Conservation (phyloP, 2,113 vertebrate genomes). For the Diphyllodes magnificus region DNA sequence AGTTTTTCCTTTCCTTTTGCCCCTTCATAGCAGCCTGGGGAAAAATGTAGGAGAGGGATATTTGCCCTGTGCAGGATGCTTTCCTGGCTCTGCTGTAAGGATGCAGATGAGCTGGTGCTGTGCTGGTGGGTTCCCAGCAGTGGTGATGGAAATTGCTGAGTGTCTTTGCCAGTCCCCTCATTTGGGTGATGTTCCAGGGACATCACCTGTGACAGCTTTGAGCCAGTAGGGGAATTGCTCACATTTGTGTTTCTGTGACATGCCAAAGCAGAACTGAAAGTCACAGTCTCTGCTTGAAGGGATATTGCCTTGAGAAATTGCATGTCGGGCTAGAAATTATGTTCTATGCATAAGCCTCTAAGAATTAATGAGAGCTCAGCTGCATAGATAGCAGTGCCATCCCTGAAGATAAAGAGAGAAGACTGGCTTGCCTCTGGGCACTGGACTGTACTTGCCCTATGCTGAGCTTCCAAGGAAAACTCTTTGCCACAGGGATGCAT, state of each 20-base stretch:
- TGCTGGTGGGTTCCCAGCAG: not conserved
- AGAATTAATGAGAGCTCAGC: not conserved
- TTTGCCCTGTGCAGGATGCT: not conserved
- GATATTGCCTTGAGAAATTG: not conserved
- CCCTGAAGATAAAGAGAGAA: not conserved
- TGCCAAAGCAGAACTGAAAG: not conserved
- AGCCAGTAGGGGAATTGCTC: not conserved
- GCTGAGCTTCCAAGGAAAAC: not conserved
- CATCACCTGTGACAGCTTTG: not conserved
- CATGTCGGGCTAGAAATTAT: not conserved
- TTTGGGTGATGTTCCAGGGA: not conserved
- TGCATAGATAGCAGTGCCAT: not conserved
- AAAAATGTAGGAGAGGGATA: not conserved
- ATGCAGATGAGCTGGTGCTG: not conserved
- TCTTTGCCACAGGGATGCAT: not conserved
- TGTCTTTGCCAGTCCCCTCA: accelerated
- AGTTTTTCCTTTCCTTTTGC: not conserved
- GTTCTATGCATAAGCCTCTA: not conserved
- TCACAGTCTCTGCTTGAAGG: not conserved
- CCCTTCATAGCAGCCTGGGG: not conserved
- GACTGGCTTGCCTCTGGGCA: not conserved
- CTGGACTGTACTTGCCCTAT: not conserved
- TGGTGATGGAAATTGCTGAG: not conserved
- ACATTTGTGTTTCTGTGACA: not conserved
- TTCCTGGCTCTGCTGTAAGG: not conserved